Percentiles rank a stretch among this genome's conserved stretches.
These are phyloP conservation scores for Tridacna gigas DNA, from an alignment of 2,888 invertebrate genomes.

Conservation along the genomic window DNA sequence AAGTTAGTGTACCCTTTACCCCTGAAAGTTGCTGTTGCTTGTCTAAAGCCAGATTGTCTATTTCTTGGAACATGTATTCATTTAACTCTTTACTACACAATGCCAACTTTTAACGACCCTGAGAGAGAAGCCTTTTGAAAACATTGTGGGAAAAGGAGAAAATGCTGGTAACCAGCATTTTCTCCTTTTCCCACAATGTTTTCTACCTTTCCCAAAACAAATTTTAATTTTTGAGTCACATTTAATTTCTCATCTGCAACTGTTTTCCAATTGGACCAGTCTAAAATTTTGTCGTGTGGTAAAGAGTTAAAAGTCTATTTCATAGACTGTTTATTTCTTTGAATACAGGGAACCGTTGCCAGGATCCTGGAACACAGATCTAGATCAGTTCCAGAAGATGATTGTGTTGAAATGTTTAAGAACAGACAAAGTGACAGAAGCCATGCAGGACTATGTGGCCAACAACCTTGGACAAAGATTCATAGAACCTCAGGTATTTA, in stretches of 20 bases:
- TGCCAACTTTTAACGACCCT: too few species aligned
- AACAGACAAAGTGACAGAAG: conserved; percentile 84
- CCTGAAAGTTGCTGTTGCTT: too few species aligned
- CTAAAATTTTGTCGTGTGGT: background rate
- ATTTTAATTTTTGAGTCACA: background rate
- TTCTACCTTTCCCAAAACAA: background rate
- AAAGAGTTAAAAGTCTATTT: too few species aligned
- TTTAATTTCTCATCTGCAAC: too few species aligned
- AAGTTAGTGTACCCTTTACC: too few species aligned
- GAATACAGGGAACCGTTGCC: conserved; percentile 84
- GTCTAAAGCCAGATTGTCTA: too few species aligned
- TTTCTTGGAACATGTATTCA: too few species aligned
- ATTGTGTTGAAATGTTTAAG: conserved; percentile 84
- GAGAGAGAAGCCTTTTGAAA: too few species aligned
- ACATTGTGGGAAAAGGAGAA: background rate
- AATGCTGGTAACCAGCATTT: background rate
- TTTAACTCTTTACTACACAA: too few species aligned
- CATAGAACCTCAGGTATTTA: conserved; percentile 85
- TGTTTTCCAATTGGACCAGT: too few species aligned
- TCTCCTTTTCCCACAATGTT: background rate
- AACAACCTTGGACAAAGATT: conserved; percentile 84
- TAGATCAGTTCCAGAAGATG: conserved; percentile 84
- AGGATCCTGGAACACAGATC: conserved; percentile 80
- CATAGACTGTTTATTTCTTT: background rate
- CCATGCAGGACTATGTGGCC: conserved; percentile 86